phyloP scores from a whole-genome alignment of 2,797 vertebrate genomes.

The Clarias platycephalus region DNA sequence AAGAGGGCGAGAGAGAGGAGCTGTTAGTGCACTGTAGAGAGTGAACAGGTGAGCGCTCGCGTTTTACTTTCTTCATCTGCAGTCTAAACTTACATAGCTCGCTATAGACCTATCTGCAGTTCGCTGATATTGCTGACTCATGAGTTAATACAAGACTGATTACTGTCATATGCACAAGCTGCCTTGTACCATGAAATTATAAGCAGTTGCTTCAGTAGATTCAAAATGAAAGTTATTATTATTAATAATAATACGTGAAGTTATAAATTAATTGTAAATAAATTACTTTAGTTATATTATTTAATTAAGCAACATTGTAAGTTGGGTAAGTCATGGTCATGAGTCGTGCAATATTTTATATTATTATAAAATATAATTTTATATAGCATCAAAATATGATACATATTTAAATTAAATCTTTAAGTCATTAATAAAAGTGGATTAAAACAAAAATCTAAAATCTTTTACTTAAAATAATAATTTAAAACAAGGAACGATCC shows the following conservation, averaged over 20 bases:
- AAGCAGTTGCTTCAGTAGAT: not conserved
- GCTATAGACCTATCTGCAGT: not conserved
- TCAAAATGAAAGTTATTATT: not conserved
- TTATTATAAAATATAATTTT: too few species aligned
- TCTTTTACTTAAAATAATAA: not conserved
- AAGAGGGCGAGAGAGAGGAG: not conserved
- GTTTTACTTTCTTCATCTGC: not conserved
- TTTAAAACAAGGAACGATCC: not conserved
- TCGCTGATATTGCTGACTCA: not conserved
- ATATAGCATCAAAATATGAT: not conserved
- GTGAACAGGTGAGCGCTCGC: slow-evolving; percentile 31
- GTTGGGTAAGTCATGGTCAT: not conserved
- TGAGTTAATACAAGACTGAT: too few species aligned
- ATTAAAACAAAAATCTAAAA: not conserved
- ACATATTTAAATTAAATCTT: not conserved
- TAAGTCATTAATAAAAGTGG: not conserved
- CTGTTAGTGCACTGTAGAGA: not conserved
- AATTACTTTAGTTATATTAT: too few species aligned
- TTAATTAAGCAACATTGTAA: not conserved
- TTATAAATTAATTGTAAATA: not conserved
- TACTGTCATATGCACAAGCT: not conserved
- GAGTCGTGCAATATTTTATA: not conserved
- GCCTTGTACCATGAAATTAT: not conserved
- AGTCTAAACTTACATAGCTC: too few species aligned
- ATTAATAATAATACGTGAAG: not conserved